A percentile compares a stretch with the other conserved stretches of the same genome.
phyloP scores from a whole-genome alignment of 1,140 invertebrate genomes.

The Artemia franciscana region DNA sequence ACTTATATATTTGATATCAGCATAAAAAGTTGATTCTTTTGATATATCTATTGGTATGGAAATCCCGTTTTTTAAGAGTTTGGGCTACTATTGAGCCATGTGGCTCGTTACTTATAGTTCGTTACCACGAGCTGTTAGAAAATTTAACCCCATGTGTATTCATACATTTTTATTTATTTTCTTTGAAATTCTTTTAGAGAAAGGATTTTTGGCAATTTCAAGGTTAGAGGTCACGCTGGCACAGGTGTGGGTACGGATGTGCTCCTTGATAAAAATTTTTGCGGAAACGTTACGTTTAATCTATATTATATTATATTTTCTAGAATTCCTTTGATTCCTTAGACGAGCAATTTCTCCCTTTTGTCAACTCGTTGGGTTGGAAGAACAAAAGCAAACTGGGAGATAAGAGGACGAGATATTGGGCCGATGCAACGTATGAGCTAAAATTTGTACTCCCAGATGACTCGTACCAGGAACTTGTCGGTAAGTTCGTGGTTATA shows the following conservation, averaged over 20 bases:
- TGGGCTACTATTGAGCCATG: too few relatives aligned
- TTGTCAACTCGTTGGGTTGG: neutral
- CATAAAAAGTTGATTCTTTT: too few relatives aligned
- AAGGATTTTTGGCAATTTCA: too few relatives aligned
- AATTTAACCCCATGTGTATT: too few relatives aligned
- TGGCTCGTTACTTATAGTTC: too few relatives aligned
- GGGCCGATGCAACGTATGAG: neutral
- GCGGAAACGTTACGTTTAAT: neutral
- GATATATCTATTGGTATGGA: too few relatives aligned
- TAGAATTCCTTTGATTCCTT: neutral
- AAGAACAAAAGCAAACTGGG: neutral
- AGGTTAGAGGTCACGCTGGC: too few relatives aligned
- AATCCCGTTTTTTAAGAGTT: too few relatives aligned
- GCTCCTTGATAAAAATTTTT: neutral
- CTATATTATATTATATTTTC: neutral
- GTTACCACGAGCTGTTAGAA: too few relatives aligned
- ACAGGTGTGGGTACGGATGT: neutral
- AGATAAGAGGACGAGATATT: neutral
- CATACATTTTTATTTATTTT: too few relatives aligned
- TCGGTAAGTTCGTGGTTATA: neutral
- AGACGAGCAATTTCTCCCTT: neutral
- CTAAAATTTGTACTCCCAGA: neutral
- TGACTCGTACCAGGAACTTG: neutral
- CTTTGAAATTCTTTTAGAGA: too few relatives aligned
- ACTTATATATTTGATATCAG: too few relatives aligned